Evolutionary conservation across 2,797 vertebrate species (phyloP).

Genomic region (Phataginus tetradactyla): DNA sequence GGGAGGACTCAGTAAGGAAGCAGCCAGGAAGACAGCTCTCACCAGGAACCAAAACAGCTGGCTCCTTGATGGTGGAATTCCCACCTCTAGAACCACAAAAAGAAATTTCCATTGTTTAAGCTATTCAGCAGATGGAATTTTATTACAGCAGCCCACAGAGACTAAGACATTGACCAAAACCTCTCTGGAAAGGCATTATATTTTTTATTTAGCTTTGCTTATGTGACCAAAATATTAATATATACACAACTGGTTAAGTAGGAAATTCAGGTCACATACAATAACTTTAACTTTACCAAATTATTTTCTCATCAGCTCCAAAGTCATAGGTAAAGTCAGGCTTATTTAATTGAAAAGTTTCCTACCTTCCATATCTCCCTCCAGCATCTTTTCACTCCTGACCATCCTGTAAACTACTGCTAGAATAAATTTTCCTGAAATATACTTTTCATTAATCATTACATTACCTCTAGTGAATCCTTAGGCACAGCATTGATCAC

Average conservation of each 20-base stretch:
- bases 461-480: background rate
- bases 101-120: background rate
- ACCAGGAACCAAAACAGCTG: background rate
- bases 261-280: background rate
- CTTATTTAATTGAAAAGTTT: background rate
- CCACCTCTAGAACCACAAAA: background rate
- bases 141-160: too few relatives aligned
- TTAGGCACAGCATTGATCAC: background rate
- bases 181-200: background rate
- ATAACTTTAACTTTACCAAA: background rate
- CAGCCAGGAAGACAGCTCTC: background rate
- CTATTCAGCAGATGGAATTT: background rate
- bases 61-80: background rate
- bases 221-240: background rate
- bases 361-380: background rate
- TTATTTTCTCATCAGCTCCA: background rate
- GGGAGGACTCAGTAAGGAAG: background rate
- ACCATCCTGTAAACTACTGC: background rate
- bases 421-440: conserved; percentile 47
- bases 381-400: background rate
- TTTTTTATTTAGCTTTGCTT: background rate
- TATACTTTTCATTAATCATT: conserved; percentile 25
- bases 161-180: background rate
- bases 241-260: background rate
- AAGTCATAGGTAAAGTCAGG: background rate